Conservation (phyloP, 2,797 vertebrate genomes). For the Acomys russatus region DNA sequence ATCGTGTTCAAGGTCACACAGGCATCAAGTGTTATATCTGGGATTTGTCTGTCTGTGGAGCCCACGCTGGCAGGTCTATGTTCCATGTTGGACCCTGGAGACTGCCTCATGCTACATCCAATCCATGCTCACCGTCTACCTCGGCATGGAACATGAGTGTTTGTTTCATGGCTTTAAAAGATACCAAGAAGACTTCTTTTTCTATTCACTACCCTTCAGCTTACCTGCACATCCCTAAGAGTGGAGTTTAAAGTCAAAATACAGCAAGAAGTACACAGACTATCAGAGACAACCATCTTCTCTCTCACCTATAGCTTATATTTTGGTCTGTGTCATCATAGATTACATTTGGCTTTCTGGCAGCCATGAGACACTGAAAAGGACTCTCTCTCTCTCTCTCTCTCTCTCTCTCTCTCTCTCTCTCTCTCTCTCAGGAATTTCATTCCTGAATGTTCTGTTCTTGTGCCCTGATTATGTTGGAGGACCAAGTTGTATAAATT, state of each 20-base stretch:
- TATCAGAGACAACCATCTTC: not conserved
- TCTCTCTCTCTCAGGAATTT: not conserved
- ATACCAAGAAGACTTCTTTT: not conserved
- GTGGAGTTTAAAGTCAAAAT: slow-evolving; percentile 40
- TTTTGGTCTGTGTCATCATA: slow-evolving; percentile 24
- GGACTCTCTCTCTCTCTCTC: too few relatives aligned
- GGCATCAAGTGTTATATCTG: not conserved
- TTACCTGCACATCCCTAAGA: not conserved
- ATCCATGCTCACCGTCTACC: not conserved
- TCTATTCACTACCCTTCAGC: not conserved
- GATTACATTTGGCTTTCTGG: not conserved
- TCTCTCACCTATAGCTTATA: not conserved
- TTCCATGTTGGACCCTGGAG: not conserved
- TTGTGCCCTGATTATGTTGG: not conserved
- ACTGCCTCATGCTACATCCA: not conserved
- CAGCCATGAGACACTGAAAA: not conserved
- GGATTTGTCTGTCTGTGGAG: slow-evolving; percentile 41
- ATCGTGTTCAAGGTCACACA: slow-evolving; percentile 22
- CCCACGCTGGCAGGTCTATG: not conserved
- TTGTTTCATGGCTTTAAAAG: not conserved
- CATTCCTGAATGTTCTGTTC: not conserved
- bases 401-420: too few relatives aligned
- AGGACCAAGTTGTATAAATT: not conserved
- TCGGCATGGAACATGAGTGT: not conserved
- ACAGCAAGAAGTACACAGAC: not conserved